Evolutionary conservation across 2,888 invertebrate genomes (phyloP).

Genomic region (Drosophila tripunctata): DNA sequence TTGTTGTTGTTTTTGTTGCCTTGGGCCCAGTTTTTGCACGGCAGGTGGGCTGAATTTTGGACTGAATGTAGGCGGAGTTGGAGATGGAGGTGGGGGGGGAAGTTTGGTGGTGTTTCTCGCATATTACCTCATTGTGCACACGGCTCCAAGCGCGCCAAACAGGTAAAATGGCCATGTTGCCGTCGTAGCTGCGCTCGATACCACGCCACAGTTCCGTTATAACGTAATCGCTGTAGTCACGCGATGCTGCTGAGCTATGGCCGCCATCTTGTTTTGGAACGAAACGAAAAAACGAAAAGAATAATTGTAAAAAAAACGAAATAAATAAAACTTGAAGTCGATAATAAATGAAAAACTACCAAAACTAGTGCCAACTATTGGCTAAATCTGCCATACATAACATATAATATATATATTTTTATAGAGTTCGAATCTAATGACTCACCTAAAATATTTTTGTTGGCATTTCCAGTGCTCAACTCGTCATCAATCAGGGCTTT

Average conservation of each 20-base stretch:
- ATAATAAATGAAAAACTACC: slow-evolving; percentile 7
- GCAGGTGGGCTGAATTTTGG: slow-evolving; percentile 34
- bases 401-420: no score
- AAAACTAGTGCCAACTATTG: slow-evolving; percentile 19
- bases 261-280: slow-evolving; percentile 75
- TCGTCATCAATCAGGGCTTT: slow-evolving; percentile 84
- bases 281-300: slow-evolving; percentile 34
- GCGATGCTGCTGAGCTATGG: slow-evolving; percentile 82
- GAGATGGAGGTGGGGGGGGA: neutral
- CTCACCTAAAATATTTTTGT: slow-evolving; percentile 16
- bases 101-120: slow-evolving; percentile 14
- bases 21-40: slow-evolving; percentile 53
- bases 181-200: slow-evolving; percentile 87
- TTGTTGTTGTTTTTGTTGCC: slow-evolving; percentile 36
- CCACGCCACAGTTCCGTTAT: slow-evolving; percentile 92
- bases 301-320: slow-evolving; percentile 53
- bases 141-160: slow-evolving; percentile 93
- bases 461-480: slow-evolving; percentile 67
- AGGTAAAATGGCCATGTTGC: slow-evolving; percentile 90
- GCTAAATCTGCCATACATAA: neutral
- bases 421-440: slow-evolving; percentile 6
- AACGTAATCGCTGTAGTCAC: slow-evolving; percentile 86
- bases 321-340: slow-evolving; percentile 39
- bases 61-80: neutral
- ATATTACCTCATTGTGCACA: slow-evolving; percentile 87